Evolutionary conservation across 1,140 invertebrate species (phyloP), one percentile per base, ranked within the genome.

Genomic region (Charaxes varanes): DNA sequence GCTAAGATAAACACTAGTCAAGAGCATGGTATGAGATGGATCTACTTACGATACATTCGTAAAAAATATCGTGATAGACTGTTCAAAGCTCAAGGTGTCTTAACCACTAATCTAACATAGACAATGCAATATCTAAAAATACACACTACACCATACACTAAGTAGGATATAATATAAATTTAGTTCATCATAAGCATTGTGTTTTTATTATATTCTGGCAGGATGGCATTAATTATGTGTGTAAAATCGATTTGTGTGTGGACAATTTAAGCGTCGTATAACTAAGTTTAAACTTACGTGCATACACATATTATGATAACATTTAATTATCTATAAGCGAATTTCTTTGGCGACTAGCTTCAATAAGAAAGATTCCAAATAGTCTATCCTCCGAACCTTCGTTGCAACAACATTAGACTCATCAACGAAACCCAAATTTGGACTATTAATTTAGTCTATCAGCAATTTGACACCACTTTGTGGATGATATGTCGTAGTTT

Each of bases 61-160:
- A 78, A 70, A 80, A 74, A 80, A 79, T 74, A 67, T 71, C 41
- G 67, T 78, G 76, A 68, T 58, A 78, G 66, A 77, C 53, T 68
- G 73, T 74, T 68, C 63, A 61, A 82, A 83, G 79, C 79, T 83
- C 79, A 81, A 76, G 59, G 66, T 76, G 67, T 80, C 71, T 78
- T 80, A 78, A 56, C 34, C 50, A 76, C 76, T 83, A 80, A 51
- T 61, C 74, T 81, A 83, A 83, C 66, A 69, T 79, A 81, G 65
- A 80, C 72, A 79, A 83, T 74, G 79, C 74, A 43, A 80, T 76
- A 64, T 80, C 79, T 83, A 83, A 83, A 83, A 83, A 83, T 83
- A 83, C 79, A 74, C 53, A 71, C 73, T 79, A 83, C 69, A 61
- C 44, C 63, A 53, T 80, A 83, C 60, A 41, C 74, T 83, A 78